A percentile compares a stretch with the other conserved stretches of the same genome.
These are phyloP conservation scores for Manduca sexta DNA, from an alignment of 1,140 invertebrate species.

Conservation along the genomic window DNA sequence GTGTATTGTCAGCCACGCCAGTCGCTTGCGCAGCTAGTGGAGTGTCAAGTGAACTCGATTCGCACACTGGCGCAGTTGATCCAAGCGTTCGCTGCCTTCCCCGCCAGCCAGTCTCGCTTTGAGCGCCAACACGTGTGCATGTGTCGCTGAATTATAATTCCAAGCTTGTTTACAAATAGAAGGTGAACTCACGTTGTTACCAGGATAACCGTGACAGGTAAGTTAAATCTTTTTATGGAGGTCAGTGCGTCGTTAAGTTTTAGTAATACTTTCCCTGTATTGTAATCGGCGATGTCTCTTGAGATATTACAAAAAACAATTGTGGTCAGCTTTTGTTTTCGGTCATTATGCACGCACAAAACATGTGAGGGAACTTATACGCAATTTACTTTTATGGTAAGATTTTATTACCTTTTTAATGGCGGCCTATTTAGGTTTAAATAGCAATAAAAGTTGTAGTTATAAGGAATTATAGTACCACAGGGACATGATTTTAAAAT, in stretches of 20 bases:
- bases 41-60: slow-evolving; percentile 44
- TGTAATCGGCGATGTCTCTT: background rate
- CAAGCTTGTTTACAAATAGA: slow-evolving; percentile 58
- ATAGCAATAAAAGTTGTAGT: too few relatives aligned
- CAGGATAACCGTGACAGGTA: slow-evolving; percentile 55
- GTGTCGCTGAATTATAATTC: slow-evolving; percentile 14
- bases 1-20: background rate
- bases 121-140: slow-evolving; percentile 32
- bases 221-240: slow-evolving; percentile 47
- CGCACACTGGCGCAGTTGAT: slow-evolving; percentile 14
- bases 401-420: background rate
- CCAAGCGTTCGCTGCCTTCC: slow-evolving; percentile 6
- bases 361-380: slow-evolving; percentile 5
- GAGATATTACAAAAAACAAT: slow-evolving; percentile 23
- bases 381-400: slow-evolving; percentile 15
- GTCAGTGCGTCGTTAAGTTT: slow-evolving; percentile 27
- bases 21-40: slow-evolving; percentile 1
- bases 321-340: slow-evolving; percentile 34
- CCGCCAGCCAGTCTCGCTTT: slow-evolving; percentile 33
- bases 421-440: background rate
- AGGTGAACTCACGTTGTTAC: slow-evolving; percentile 37
- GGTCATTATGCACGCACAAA: slow-evolving; percentile 7
- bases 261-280: background rate
- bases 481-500: too few relatives aligned
- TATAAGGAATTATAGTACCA: too few relatives aligned